Percentiles rank a stretch among this genome's conserved stretches.
Evolutionary conservation across 2,113 vertebrate genomes (phyloP).

Genomic region (Rhizomys pruinosus): DNA sequence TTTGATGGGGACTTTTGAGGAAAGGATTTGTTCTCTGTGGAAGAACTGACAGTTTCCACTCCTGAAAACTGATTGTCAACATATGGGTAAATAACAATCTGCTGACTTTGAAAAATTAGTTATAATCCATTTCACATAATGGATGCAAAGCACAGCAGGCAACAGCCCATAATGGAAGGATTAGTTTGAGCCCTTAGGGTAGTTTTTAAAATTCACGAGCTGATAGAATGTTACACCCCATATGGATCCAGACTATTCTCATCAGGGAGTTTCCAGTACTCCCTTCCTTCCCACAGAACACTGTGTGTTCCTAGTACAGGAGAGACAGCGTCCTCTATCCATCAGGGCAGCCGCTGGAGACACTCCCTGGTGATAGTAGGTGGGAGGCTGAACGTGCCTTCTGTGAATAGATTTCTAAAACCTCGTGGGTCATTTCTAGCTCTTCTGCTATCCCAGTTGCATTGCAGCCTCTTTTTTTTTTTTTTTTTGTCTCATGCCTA

Average conservation of each 20-base stretch:
- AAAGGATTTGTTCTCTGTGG: conserved; percentile 5
- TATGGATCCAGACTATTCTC: conserved; percentile 70
- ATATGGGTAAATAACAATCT: conserved; percentile 81
- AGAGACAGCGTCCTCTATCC: neutral
- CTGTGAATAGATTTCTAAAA: conserved; percentile 35
- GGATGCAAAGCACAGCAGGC: conserved; percentile 66
- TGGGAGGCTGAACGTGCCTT: conserved; percentile 1
- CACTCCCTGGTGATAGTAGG: conserved; percentile 33
- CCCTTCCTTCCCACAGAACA: conserved; percentile 55
- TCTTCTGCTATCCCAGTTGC: conserved; percentile 39
- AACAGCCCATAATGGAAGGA: conserved; percentile 71
- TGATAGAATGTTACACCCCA: conserved; percentile 73
- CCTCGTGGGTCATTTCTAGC: conserved; percentile 47
- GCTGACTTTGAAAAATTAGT: conserved; percentile 81
- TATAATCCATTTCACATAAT: conserved; percentile 75
- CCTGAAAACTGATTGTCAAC: conserved; percentile 69
- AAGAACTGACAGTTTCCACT: conserved; percentile 56
- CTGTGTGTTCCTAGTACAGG: neutral
- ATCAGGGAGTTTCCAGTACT: conserved; percentile 61
- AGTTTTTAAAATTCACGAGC: conserved; percentile 75
- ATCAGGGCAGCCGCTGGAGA: conserved; percentile 26
- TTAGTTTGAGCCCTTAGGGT: conserved; percentile 74
- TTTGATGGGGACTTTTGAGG: conserved; percentile 36
- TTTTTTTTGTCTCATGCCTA: conserved; percentile 41
- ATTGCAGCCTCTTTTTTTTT: conserved; percentile 42